Base-by-base conservation (phyloP, 2,888 invertebrate species). In the Ptilodon capucinus region DNA sequence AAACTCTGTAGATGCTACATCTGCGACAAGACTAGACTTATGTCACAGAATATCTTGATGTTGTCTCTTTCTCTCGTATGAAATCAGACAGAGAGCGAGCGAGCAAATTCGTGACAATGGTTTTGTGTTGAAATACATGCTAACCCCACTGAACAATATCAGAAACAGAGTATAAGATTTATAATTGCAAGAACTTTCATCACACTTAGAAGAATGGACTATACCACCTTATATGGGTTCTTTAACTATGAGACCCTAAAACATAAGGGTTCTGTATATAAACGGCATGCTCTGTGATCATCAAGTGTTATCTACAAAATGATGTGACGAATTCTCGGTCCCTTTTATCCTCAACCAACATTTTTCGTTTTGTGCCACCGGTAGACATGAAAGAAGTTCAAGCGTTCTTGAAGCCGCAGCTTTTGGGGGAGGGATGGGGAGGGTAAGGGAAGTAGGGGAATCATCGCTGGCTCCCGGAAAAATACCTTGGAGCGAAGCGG, bases 361-460 rank as follows among this genome's bases (percentile, higher is more conserved):
- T 71, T 72, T 75, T 70, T 51, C 67, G 65, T 72, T 77, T 74
- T 74, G 67, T 68, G 68, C 74, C 70, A 61, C 64, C 60, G 67
- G 66, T 64, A 54, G 76, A 83, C 80, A 84, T 85, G 81, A 86
- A 85, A 83, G 83, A 79, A 76, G 68, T 77, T 84, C 64, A 74
- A 86, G 84, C 74, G 74, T 73, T 71, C 79, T 79, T 60, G 68
- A 74, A 74, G 68, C 71, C 72, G 45, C 67, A 74, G 71, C 71
- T 66, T 75, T 25, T 68, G 68, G 64, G 58, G 68, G 74, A 73
- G 47, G 62, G 55, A 63, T 52, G 64, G 64, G 72, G 69, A 64
- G 71, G 77, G 72, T 72, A 76, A 57, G 74, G 71, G 74, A 72
- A 75, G 72, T 72, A 76, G 57, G 74, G 71, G 74, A 72, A 75